Evolutionary conservation across 1,140 invertebrate genomes (phyloP), one percentile per base, ranked within the genome.

Genomic region (Euglossa dilemma): DNA sequence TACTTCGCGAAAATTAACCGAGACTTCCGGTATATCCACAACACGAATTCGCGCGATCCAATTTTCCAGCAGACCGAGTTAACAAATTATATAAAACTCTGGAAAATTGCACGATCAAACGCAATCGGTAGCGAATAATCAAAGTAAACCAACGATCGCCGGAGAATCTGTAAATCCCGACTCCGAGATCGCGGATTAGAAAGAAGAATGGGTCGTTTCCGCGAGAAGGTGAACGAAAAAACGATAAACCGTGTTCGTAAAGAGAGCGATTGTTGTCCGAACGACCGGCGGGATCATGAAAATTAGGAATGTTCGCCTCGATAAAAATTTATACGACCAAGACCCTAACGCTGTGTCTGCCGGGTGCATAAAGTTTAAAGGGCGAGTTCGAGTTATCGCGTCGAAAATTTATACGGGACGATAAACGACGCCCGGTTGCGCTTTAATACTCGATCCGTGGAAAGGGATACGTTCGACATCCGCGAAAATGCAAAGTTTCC

Each of bases 311-410:
- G 52, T 67, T 9, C 20, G 6, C 28, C 16, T 12, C 11, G 6
- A 43, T 76, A 82, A 82, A 67, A 75, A 81, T 76, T 67, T 67
- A 50, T 67, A n/a, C 52, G 20, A 6, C 43, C 50, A n/a, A 36
- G n/a, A 47, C 18, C 66, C 70, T 61, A n/a, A 3, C 59, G 36
- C 36, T 16, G 8, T 54, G 45, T 25, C 77, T n/a, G 28, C 18
- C 5, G 0, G 28, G 5, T 52, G 28, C 50, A 16, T 56, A 56
- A 75, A 81, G 45, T 57, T 81, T 50, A 75, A 67, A 20, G 52
- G 20, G 2, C 25, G 6, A n/a, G n/a, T 66, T 81, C 7, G 14
- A 72, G 25, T 70, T 54, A 72, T 25, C 16, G 4, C 7, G 9
- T 20, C 9, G 18, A 50, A 56, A 75, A 63, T 50, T 74, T 59